These are phyloP conservation scores for Polypterus senegalus DNA, from an alignment of 2,113 vertebrate species.

Conservation along the genomic window DNA sequence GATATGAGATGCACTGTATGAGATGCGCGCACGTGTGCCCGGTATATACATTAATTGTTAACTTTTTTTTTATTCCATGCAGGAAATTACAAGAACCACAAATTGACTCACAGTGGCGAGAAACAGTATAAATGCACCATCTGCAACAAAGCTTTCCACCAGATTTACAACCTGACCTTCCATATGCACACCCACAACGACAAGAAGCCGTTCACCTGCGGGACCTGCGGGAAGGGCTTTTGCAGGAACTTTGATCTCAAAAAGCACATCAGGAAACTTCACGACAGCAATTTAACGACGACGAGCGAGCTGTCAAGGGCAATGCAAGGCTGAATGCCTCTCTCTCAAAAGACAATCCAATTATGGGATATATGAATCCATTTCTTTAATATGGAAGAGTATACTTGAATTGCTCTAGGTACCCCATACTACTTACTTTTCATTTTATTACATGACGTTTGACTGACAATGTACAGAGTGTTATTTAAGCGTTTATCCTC, in stretches of 20 bases:
- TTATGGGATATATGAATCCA: too few relatives aligned
- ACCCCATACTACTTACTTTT: too few relatives aligned
- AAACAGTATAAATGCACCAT: slow-evolving; percentile 82
- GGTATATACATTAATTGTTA: too few relatives aligned
- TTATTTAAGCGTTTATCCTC: slow-evolving; percentile 46
- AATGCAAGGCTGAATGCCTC: slow-evolving; percentile 57
- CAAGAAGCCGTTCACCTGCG: slow-evolving; percentile 80
- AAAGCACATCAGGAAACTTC: slow-evolving; percentile 80
- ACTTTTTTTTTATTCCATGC: slow-evolving; percentile 22
- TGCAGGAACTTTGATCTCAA: slow-evolving; percentile 85
- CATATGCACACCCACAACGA: slow-evolving; percentile 90
- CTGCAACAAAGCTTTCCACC: slow-evolving; percentile 84
- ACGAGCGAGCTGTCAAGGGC: slow-evolving; percentile 61
- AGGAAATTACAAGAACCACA: slow-evolving; percentile 75
- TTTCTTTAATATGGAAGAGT: too few relatives aligned
- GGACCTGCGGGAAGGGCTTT: slow-evolving; percentile 78
- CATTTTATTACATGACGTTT: too few relatives aligned
- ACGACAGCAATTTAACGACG: slow-evolving; percentile 54
- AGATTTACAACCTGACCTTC: slow-evolving; percentile 80
- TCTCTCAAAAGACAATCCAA: slow-evolving; percentile 2
- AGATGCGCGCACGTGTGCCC: too few relatives aligned
- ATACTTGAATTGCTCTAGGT: too few relatives aligned
- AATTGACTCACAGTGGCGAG: slow-evolving; percentile 79
- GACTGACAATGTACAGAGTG: slow-evolving; percentile 6
- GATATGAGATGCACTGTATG: too few relatives aligned